Conservation (phyloP, 37 sponge, comb jelly and placozoan genomes). For the Sycon ciliatum region DNA sequence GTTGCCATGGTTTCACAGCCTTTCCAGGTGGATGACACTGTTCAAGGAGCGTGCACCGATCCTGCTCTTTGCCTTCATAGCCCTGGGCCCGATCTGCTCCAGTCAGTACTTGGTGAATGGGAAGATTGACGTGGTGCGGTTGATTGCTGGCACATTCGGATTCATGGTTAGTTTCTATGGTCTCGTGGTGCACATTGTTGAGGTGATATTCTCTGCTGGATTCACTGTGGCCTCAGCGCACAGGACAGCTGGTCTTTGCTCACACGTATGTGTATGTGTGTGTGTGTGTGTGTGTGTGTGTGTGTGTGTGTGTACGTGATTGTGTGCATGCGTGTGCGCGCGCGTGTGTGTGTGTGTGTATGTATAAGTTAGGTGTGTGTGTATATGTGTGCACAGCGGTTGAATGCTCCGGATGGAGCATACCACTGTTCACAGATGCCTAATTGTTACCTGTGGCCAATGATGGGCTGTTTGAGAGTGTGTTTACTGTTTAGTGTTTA, state of each 20-base stretch:
- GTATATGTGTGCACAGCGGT: neutral
- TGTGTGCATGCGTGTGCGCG: neutral
- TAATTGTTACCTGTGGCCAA: no score
- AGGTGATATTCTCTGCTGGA: no score
- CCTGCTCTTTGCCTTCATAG: constrained; percentile 44
- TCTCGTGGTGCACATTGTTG: neutral
- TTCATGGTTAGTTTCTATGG: neutral
- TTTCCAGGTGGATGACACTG: constrained; percentile 52
- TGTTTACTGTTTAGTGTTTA: no score
- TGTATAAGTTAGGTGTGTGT: neutral
- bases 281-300: neutral
- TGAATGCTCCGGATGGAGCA: no score
- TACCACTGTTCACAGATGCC: no score
- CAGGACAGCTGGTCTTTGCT: neutral
- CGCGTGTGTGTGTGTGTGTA: constrained; percentile 5
- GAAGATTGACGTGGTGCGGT: constrained; percentile 28
- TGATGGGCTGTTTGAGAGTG: no score
- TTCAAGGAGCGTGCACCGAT: constrained; percentile 71
- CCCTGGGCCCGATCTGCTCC: constrained; percentile 51
- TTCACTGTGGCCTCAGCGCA: neutral
- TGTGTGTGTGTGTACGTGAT: neutral
- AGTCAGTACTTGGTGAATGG: constrained; percentile 32
- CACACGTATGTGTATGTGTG: neutral
- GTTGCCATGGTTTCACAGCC: no score
- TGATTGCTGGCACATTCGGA: no score